A percentile compares a stretch with the other conserved stretches of the same genome.
These are phyloP conservation scores for Therioaphis trifolii DNA, from an alignment of 2,888 invertebrate species.

Conservation along the genomic window DNA sequence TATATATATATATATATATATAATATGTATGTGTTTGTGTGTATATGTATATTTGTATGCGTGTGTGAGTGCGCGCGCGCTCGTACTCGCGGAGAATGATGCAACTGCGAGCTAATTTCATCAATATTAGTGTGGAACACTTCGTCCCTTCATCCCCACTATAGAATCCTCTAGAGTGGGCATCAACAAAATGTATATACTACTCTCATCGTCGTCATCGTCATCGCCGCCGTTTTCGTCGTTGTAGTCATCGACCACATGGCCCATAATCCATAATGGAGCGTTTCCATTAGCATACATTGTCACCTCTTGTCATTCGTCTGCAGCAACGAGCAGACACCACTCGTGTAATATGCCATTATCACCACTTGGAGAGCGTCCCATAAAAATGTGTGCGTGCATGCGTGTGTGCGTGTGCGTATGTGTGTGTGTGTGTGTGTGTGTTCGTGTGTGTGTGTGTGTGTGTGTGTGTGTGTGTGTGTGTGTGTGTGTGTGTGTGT, in stretches of 20 bases:
- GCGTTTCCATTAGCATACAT: constrained; percentile 59
- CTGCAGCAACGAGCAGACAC: constrained; percentile 24
- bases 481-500: neutral
- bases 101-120: constrained; percentile 45
- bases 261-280: constrained; percentile 60
- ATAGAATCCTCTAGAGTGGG: neutral
- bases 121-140: constrained; percentile 49
- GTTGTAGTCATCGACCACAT: constrained; percentile 45
- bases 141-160: neutral
- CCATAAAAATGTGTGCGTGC: neutral
- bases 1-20: neutral
- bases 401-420: neutral
- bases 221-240: neutral
- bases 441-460: neutral
- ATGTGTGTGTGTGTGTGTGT: no score
- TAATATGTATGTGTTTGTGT: neutral
- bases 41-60: neutral
- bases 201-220: neutral
- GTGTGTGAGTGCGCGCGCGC: neutral
- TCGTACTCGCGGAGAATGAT: constrained; percentile 6
- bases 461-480: neutral
- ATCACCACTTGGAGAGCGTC: constrained; percentile 29
- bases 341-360: constrained; percentile 34
- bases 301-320: constrained; percentile 57
- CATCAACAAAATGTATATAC: constrained; percentile 4